phyloP scores from a whole-genome alignment of 1,140 invertebrate species.

The Zaprionus tsacasi region DNA sequence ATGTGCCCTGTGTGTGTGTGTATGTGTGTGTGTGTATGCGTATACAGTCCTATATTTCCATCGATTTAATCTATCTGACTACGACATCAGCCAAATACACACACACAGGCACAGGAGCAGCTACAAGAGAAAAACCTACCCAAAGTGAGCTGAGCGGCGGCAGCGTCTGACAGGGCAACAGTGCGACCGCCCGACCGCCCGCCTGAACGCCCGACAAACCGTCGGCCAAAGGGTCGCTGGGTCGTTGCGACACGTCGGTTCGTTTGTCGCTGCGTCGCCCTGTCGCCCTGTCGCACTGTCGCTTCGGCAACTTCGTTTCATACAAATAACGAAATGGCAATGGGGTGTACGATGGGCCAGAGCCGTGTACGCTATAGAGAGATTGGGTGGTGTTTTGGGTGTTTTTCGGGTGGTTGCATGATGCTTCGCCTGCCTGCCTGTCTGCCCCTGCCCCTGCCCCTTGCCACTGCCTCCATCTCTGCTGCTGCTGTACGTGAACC shows the following conservation, averaged over 20 bases:
- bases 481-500: conserved; percentile 9
- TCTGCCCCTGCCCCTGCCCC: neutral
- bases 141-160: conserved; percentile 64
- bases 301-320: conserved; percentile 61
- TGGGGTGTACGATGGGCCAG: conserved; percentile 62
- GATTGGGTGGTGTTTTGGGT: conserved; percentile 27
- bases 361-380: conserved; percentile 29
- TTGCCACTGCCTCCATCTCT: conserved; percentile 3
- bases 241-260: conserved; percentile 45
- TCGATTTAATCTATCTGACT: conserved; percentile 82
- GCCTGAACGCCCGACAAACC: neutral
- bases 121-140: conserved; percentile 64
- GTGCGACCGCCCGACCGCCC: neutral
- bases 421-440: conserved; percentile 51
- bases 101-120: conserved; percentile 29
- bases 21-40: conserved; percentile 47
- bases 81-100: conserved; percentile 78
- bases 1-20: conserved; percentile 19
- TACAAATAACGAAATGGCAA: conserved; percentile 81
- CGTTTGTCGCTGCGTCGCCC: conserved; percentile 3
- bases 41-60: conserved; percentile 82
- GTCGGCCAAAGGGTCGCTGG: conserved; percentile 16
- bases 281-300: conserved; percentile 35
- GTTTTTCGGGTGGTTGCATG: conserved; percentile 67
- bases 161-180: conserved; percentile 33